Conservation (phyloP, 2,797 vertebrate species). For the Octomys mimax region DNA sequence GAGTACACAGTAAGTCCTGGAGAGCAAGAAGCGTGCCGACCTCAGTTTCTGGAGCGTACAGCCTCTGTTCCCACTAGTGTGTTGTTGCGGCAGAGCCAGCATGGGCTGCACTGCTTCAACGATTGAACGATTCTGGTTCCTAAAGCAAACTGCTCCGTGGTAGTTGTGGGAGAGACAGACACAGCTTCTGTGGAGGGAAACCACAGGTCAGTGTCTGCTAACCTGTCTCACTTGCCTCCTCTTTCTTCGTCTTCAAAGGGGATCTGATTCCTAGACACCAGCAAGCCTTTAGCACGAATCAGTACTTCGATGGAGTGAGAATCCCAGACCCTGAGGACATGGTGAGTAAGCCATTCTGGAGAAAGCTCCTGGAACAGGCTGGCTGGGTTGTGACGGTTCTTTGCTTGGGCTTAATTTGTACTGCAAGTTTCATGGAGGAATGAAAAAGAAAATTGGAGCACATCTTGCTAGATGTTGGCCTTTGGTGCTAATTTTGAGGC, state of each 20-base stretch:
- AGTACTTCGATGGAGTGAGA: constrained; percentile 97
- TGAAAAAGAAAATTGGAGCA: neutral
- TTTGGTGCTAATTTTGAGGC: neutral
- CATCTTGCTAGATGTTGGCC: neutral
- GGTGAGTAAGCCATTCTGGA: constrained; percentile 89
- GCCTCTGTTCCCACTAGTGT: neutral
- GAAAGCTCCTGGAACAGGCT: neutral
- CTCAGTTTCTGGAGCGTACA: neutral
- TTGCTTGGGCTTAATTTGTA: neutral
- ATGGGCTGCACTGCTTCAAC: neutral
- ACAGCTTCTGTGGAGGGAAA: neutral
- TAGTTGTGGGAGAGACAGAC: neutral
- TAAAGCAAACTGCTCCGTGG: neutral
- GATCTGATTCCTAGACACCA: constrained; percentile 97
- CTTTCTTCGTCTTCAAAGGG: constrained; percentile 88
- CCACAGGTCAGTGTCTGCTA: neutral
- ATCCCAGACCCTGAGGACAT: constrained; percentile 95
- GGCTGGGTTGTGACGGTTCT: neutral
- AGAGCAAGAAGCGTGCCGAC: neutral
- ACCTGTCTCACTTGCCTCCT: neutral
- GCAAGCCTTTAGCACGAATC: constrained; percentile 97
- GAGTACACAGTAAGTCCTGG: neutral
- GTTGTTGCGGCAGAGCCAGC: rapidly evolving
- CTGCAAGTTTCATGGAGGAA: neutral
- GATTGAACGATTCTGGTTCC: neutral